Conservation (phyloP, 2,113 vertebrate species). For the Alectura lathami region DNA sequence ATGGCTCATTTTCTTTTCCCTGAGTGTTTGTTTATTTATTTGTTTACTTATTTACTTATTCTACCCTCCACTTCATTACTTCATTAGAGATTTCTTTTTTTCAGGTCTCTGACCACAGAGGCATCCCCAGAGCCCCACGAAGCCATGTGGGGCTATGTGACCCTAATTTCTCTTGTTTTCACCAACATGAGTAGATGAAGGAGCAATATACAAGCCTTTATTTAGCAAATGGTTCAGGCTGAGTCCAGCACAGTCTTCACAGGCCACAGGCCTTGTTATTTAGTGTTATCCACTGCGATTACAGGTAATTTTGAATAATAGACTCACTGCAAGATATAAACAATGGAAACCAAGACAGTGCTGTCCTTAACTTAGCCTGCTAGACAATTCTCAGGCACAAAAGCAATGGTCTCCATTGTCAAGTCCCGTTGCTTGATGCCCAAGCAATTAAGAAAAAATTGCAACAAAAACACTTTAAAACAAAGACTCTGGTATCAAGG, state of each 20-base stretch:
- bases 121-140: too few relatives aligned
- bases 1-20: not conserved
- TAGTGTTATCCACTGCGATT: not conserved
- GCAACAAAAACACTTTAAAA: not conserved
- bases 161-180: not conserved
- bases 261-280: not conserved
- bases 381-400: not conserved
- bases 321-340: not conserved
- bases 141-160: not conserved
- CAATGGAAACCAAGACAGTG: not conserved
- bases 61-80: not conserved
- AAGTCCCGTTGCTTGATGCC: not conserved
- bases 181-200: not conserved
- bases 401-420: not conserved
- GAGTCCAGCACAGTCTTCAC: not conserved
- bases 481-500: not conserved
- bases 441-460: not conserved
- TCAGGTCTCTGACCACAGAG: not conserved
- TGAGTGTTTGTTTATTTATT: accelerated
- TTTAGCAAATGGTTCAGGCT: not conserved
- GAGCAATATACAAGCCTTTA: not conserved
- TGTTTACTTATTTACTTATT: not conserved
- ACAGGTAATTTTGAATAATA: not conserved
- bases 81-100: not conserved
- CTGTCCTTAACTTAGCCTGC: not conserved